phyloP scores from a whole-genome alignment of 2,888 invertebrate species.

The Saturnia pavonia region DNA sequence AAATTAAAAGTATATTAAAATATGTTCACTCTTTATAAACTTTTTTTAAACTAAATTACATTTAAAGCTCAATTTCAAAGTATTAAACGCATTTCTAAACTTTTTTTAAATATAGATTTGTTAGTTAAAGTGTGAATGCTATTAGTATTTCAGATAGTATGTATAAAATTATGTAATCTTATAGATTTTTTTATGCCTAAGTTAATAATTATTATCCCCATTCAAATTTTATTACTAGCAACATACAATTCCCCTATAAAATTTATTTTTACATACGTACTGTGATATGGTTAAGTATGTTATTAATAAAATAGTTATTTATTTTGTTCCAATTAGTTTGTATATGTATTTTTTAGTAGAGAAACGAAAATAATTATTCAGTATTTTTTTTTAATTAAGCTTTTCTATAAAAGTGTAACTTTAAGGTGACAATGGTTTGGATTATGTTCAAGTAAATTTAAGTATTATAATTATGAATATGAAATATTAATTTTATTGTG shows the following conservation, averaged over 20 bases:
- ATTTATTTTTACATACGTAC: not conserved
- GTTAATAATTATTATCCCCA: too few relatives aligned
- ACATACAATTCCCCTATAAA: not conserved
- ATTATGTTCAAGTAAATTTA: not conserved
- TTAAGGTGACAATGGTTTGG: not conserved
- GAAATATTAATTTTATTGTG: not conserved
- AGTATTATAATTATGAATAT: not conserved
- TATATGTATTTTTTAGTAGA: not conserved
- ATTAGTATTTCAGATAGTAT: not conserved
- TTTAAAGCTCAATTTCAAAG: not conserved
- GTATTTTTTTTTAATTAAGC: not conserved
- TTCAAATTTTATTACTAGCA: not conserved
- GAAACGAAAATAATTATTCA: not conserved
- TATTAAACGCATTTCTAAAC: not conserved
- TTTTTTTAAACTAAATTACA: not conserved
- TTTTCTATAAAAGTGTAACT: not conserved
- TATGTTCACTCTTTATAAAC: not conserved
- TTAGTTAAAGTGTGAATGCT: not conserved
- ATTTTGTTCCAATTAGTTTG: not conserved
- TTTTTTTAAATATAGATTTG: not conserved
- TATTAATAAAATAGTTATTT: conserved; percentile 15
- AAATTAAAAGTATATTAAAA: not conserved
- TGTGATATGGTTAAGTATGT: conserved; percentile 5
- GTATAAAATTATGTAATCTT: too few relatives aligned
- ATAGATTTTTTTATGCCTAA: too few relatives aligned